phyloP scores from a whole-genome alignment of 2,888 invertebrate genomes.

The Schizotus pectinicornis region DNA sequence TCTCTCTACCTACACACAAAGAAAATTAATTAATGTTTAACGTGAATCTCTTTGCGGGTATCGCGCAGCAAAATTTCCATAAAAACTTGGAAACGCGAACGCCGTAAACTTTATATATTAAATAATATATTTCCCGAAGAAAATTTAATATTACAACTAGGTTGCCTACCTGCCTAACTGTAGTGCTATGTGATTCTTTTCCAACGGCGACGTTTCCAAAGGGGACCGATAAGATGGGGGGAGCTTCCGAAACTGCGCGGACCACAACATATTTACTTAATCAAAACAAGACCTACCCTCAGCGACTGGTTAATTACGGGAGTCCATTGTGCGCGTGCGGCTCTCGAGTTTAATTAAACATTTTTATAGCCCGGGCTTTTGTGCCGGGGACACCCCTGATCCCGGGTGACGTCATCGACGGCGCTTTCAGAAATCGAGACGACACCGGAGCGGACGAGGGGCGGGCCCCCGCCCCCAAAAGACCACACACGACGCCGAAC shows the following conservation, averaged over 20 bases:
- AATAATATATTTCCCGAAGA: slow-evolving; percentile 2
- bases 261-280: slow-evolving; percentile 44
- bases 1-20: slow-evolving; percentile 1
- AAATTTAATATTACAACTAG: slow-evolving; percentile 17
- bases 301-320: slow-evolving; percentile 34
- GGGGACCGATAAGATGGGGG: slow-evolving; percentile 5
- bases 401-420: slow-evolving; percentile 15
- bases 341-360: slow-evolving; percentile 35
- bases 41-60: slow-evolving; percentile 20
- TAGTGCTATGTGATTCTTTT: neutral
- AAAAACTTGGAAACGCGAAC: slow-evolving; percentile 12
- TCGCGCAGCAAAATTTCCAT: slow-evolving; percentile 9
- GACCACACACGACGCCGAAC: too few relatives aligned
- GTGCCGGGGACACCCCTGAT: slow-evolving; percentile 7
- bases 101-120: slow-evolving; percentile 15
- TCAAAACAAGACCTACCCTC: slow-evolving; percentile 42
- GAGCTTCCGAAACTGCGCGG: slow-evolving; percentile 27
- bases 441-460: too few relatives aligned
- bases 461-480: too few relatives aligned
- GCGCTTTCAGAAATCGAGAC: too few relatives aligned
- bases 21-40: slow-evolving; percentile 23
- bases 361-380: slow-evolving; percentile 28
- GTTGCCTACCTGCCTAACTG: slow-evolving; percentile 16
- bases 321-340: slow-evolving; percentile 30
- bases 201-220: slow-evolving; percentile 20